Base-by-base conservation (phyloP, 1,140 invertebrate genomes). In the Pectinophora gossypiella region DNA sequence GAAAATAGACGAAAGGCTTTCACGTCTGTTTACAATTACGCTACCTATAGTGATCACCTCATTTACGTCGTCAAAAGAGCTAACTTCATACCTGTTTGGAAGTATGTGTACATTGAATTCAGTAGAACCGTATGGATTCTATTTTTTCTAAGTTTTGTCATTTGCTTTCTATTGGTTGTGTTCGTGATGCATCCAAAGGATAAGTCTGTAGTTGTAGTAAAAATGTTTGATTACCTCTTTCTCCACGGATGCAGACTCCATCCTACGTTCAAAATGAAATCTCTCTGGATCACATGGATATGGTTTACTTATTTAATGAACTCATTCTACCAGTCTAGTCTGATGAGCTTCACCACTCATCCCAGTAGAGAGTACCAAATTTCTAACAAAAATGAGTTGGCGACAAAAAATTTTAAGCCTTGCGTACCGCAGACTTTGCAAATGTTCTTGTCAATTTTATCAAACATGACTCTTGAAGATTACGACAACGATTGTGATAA, bases 231-330 rank as follows among this genome's bases (percentile, higher is more conserved):
- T 32, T 12, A n/a, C 27, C 27, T 32, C 6, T 32, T 32, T 32
- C 27, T 32, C n/a, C 27, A 32, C n/a, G 27, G 27, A 32, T 32
- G 9, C n/a, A n/a, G 27, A 12, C 9, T 7, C n/a, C 27, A 9
- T n/a, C 6, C 9, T n/a, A 32, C 9, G n/a, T 32, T 1, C n/a
- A n/a, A n/a, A 9, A 12, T 32, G 6, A 32, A n/a, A 32, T 12
- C n/a, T 7, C n/a, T 32, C 7, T 12, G 58, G 4, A 65, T 72
- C 9, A 49, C 56, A 10, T 80, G 75, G 76, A 57, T 80, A 16
- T 56, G 57, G 46, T 80, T 72, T 27, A 60, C 72, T n/a, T 80
- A 71, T 48, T 42, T 80, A 0, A 67, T 80, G 9, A 74, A 69
- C 21, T 48, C 51, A 0, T 72, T 67, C 36, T 80, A 80, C 35